Evolutionary conservation across 1,140 invertebrate species (phyloP).

Genomic region (Trigoniulus corallinus): DNA sequence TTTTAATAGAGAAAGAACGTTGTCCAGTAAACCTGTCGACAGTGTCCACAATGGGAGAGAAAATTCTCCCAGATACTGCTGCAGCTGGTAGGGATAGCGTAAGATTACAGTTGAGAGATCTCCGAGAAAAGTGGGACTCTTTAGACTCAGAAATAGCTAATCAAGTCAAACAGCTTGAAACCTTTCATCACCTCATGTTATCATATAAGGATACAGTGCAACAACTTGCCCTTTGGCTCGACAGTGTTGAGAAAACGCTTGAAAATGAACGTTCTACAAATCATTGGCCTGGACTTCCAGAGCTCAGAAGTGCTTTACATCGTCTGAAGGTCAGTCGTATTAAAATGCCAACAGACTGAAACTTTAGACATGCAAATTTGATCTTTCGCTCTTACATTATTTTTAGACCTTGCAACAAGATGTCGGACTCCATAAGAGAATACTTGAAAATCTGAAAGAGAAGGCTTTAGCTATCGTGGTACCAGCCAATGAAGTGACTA

Average conservation of each 20-base stretch:
- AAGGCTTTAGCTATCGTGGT: slow-evolving; percentile 33
- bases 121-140: slow-evolving; percentile 35
- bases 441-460: slow-evolving; percentile 73
- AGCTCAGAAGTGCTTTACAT: too few relatives aligned
- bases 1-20: slow-evolving; percentile 64
- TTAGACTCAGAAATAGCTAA: slow-evolving; percentile 25
- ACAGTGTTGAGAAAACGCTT: slow-evolving; percentile 68
- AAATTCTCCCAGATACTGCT: slow-evolving; percentile 76
- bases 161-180: slow-evolving; percentile 45
- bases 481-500: background rate
- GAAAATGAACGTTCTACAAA: too few relatives aligned
- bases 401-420: slow-evolving; percentile 61
- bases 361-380: too few relatives aligned
- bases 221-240: slow-evolving; percentile 67
- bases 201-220: slow-evolving; percentile 70
- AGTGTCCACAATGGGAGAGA: slow-evolving; percentile 58
- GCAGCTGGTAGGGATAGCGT: slow-evolving; percentile 74
- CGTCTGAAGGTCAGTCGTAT: too few relatives aligned
- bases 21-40: slow-evolving; percentile 54
- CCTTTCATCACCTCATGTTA: slow-evolving; percentile 62
- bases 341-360: too few relatives aligned
- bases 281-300: too few relatives aligned
- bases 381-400: slow-evolving; percentile 2
- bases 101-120: slow-evolving; percentile 54
- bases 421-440: slow-evolving; percentile 69